These are phyloP conservation scores for Zingel zingel DNA, from an alignment of 2,113 vertebrate species.

Conservation along the genomic window DNA sequence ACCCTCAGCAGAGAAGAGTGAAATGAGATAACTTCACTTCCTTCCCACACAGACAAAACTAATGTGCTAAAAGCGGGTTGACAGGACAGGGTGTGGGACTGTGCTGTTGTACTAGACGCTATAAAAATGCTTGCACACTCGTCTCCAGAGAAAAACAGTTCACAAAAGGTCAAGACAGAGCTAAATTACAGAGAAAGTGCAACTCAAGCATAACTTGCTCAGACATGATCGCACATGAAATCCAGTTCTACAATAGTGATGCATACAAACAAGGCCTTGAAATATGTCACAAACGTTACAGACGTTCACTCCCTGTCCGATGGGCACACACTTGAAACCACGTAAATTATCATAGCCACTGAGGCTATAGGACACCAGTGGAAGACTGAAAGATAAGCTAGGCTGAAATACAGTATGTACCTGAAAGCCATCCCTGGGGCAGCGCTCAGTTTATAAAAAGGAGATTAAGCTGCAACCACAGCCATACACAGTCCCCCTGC, in stretches of 20 bases:
- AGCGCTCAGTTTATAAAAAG: constrained; percentile 27
- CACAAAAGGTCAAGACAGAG: constrained; percentile 22
- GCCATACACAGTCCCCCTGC: constrained; percentile 29
- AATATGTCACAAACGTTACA: background rate
- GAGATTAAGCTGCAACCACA: constrained; percentile 53
- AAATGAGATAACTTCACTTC: constrained; percentile 61
- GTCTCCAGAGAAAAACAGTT: constrained; percentile 16
- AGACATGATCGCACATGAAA: constrained; percentile 25
- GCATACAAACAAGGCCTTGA: constrained; percentile 15
- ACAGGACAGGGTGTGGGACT: constrained; percentile 60
- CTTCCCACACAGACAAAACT: constrained; percentile 61
- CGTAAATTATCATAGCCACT: constrained; percentile 36
- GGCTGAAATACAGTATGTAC: constrained; percentile 68
- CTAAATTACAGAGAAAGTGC: constrained; percentile 31
- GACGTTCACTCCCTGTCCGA: constrained; percentile 26
- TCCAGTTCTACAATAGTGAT: constrained; percentile 8
- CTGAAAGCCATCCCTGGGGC: constrained; percentile 55
- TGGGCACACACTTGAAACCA: constrained; percentile 50
- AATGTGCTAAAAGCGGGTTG: constrained; percentile 50
- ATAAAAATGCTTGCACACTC: constrained; percentile 23
- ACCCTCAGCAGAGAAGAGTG: constrained; percentile 36
- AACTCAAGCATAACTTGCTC: constrained; percentile 43
- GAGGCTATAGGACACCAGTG: constrained; percentile 49
- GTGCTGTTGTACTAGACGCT: constrained; percentile 12
- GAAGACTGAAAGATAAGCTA: constrained; percentile 61